phyloP scores from a whole-genome alignment of 1,140 invertebrate genomes.

The Adoxophyes honmai region DNA sequence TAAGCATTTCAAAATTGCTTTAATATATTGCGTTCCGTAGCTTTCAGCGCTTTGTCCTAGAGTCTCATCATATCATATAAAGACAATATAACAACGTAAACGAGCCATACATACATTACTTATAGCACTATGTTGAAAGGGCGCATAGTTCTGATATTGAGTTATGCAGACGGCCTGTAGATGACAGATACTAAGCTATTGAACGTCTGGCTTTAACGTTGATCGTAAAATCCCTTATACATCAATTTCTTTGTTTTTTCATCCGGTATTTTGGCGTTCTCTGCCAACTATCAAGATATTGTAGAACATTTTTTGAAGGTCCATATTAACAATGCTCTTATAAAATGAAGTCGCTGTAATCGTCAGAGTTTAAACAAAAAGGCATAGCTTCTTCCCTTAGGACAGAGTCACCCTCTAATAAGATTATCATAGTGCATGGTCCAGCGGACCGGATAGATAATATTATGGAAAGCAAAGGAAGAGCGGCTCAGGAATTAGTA shows the following conservation, averaged over 20 bases:
- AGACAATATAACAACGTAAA: slow-evolving; percentile 24
- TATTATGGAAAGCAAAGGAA: slow-evolving; percentile 58
- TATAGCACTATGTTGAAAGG: slow-evolving; percentile 29
- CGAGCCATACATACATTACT: slow-evolving; percentile 16
- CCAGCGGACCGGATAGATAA: slow-evolving; percentile 60
- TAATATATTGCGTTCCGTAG: background rate
- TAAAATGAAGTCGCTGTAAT: background rate
- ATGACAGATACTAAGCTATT: slow-evolving; percentile 37
- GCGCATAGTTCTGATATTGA: slow-evolving; percentile 65
- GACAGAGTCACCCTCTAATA: slow-evolving; percentile 27
- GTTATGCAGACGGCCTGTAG: slow-evolving; percentile 60
- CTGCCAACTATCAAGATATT: too few species aligned
- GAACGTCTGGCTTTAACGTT: slow-evolving; percentile 45
- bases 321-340: too few species aligned
- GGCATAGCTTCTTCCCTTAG: background rate
- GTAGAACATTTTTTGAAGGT: too few species aligned
- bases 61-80: slow-evolving; percentile 23
- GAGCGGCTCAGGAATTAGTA: slow-evolving; percentile 31
- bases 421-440: slow-evolving; percentile 52
- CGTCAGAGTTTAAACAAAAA: slow-evolving; percentile 2
- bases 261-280: slow-evolving; percentile 8
- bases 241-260: slow-evolving; percentile 1
- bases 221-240: background rate
- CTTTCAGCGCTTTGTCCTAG: background rate
- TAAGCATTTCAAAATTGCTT: background rate